A percentile compares a stretch with the other conserved stretches of the same genome.
Conservation (phyloP, 53 echinoderm and acorn worm genomes). For the Zoroaster sp. region DNA sequence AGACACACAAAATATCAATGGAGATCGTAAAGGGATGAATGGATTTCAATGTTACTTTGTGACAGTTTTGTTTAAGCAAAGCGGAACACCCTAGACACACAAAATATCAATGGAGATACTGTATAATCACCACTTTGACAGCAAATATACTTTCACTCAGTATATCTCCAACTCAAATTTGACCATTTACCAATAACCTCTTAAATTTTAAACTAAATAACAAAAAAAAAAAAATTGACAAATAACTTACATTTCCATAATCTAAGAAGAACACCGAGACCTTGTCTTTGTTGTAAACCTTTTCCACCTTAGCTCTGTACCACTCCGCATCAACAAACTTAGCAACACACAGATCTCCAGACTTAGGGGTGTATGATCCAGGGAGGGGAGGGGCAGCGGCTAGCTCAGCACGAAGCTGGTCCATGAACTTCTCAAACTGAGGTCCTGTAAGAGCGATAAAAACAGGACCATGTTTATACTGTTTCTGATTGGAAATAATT, state of each 20-base stretch:
- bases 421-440: conserved; percentile 93
- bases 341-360: conserved; percentile 86
- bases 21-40: too few species aligned
- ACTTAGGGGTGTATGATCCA: conserved; percentile 75
- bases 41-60: too few species aligned
- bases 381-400: conserved; percentile 77
- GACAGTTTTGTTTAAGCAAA: too few species aligned
- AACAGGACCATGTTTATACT: background rate
- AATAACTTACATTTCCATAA: conserved; percentile 91
- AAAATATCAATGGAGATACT: too few species aligned
- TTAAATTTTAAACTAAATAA: too few species aligned
- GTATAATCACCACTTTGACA: too few species aligned
- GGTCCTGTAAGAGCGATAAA: conserved; percentile 61
- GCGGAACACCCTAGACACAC: too few species aligned
- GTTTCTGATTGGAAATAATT: background rate
- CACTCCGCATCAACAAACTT: conserved; percentile 90
- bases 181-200: too few species aligned
- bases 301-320: conserved; percentile 87
- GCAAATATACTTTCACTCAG: too few species aligned
- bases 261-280: conserved; percentile 83
- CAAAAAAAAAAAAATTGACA: background rate
- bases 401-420: conserved; percentile 79
- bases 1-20: too few species aligned
- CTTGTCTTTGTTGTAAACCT: conserved; percentile 61
- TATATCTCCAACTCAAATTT: too few species aligned